These are phyloP conservation scores for Laspeyria flexula DNA, from an alignment of 2,888 invertebrate species.

Conservation along the genomic window DNA sequence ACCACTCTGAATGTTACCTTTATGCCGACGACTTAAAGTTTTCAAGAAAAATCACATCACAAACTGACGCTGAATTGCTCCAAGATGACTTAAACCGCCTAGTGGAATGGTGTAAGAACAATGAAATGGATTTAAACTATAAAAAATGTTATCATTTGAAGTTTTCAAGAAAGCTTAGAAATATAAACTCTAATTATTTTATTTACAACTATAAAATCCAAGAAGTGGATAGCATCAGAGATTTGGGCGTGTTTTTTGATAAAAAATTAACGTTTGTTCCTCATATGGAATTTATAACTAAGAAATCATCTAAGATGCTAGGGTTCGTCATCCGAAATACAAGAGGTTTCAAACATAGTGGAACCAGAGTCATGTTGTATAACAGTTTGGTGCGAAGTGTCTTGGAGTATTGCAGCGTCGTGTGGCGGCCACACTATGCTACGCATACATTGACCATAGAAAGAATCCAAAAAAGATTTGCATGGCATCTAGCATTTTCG, in stretches of 20 bases:
- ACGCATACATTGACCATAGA: conserved; percentile 1
- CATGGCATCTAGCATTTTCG: neutral
- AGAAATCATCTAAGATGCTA: conserved; percentile 14
- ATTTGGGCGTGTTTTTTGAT: conserved; percentile 16
- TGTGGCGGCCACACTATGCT: conserved; percentile 1
- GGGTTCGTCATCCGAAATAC: conserved; percentile 12
- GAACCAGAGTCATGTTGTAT: neutral
- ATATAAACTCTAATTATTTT: neutral
- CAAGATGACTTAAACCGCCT: neutral
- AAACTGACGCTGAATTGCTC: neutral
- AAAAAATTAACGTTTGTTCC: conserved; percentile 12
- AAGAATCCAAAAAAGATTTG: conserved; percentile 1
- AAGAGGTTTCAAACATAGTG: conserved; percentile 1
- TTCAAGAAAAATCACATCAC: neutral
- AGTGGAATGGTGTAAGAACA: neutral
- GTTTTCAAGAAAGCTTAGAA: neutral
- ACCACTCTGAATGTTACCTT: neutral
- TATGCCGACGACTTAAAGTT: neutral
- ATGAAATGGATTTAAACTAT: neutral
- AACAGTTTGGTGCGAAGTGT: neutral
- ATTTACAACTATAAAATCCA: neutral
- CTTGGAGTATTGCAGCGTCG: conserved; percentile 1
- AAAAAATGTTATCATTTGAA: neutral
- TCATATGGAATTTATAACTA: neutral
- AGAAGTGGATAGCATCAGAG: neutral